These are phyloP conservation scores for Scaptomyza pallida DNA, from an alignment of 1,140 invertebrate genomes.

Conservation along the genomic window DNA sequence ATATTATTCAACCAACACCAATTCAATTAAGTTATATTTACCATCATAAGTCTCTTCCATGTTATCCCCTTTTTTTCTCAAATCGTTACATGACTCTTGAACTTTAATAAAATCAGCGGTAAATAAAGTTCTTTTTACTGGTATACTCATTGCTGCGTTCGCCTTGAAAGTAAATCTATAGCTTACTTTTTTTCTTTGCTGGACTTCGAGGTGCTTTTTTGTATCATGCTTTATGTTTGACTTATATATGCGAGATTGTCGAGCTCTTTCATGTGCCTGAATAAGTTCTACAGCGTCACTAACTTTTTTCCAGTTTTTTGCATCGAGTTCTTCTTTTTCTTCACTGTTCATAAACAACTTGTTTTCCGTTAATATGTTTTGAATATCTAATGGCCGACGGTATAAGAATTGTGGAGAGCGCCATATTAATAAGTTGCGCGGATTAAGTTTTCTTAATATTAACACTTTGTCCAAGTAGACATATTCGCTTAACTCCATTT, in stretches of 20 bases:
- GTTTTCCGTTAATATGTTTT: constrained; percentile 63
- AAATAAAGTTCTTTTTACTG: constrained; percentile 74
- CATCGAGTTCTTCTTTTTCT: constrained; percentile 47
- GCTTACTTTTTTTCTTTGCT: constrained; percentile 54
- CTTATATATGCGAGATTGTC: constrained; percentile 85
- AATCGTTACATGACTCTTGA: constrained; percentile 49
- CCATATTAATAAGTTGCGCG: constrained; percentile 84
- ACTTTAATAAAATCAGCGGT: constrained; percentile 64
- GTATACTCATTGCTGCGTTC: constrained; percentile 73
- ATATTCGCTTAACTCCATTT: constrained; percentile 84
- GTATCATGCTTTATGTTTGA: constrained; percentile 69
- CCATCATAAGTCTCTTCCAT: constrained; percentile 23
- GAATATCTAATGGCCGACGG: constrained; percentile 64
- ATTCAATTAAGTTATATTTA: constrained; percentile 9
- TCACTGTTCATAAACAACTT: constrained; percentile 62
- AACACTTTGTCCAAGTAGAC: constrained; percentile 87
- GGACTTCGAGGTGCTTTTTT: constrained; percentile 48
- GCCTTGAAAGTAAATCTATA: constrained; percentile 75
- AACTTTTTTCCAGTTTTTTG: constrained; percentile 41
- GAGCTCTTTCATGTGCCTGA: constrained; percentile 85
- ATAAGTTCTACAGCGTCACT: constrained; percentile 84
- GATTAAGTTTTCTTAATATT: constrained; percentile 86
- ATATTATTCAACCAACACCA: no score
- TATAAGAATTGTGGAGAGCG: constrained; percentile 75
- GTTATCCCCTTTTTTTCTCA: constrained; percentile 24